phyloP scores from a whole-genome alignment of 2,113 vertebrate species.

The Porphyrio hochstetteri region DNA sequence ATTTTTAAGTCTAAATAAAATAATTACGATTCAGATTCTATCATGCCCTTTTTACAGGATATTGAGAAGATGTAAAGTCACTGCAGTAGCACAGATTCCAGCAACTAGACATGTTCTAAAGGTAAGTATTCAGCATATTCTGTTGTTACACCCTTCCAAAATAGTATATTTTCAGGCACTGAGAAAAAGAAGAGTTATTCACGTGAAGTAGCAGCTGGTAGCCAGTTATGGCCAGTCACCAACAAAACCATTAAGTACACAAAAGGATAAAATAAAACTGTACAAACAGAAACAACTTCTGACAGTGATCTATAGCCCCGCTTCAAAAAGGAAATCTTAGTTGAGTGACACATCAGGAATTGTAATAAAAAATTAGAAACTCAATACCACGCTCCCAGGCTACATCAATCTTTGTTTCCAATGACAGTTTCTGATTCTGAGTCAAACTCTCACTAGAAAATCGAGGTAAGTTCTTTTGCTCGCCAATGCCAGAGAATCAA shows the following conservation, averaged over 20 bases:
- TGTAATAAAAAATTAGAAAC: constrained; percentile 78
- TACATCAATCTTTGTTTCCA: constrained; percentile 73
- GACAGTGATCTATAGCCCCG: constrained; percentile 66
- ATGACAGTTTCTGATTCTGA: constrained; percentile 54
- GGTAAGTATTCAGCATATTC: background rate
- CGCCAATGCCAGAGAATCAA: constrained; percentile 15
- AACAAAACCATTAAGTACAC: constrained; percentile 58
- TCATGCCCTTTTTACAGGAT: background rate
- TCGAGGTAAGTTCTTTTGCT: background rate
- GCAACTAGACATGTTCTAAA: background rate
- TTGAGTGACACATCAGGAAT: constrained; percentile 70
- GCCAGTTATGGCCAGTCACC: constrained; percentile 53
- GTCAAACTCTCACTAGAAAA: background rate
- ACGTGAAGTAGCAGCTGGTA: constrained; percentile 40
- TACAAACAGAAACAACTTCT: constrained; percentile 70
- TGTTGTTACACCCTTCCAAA: background rate
- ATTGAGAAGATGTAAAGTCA: background rate
- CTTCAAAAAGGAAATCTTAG: constrained; percentile 68
- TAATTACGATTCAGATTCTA: background rate
- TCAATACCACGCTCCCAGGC: constrained; percentile 47
- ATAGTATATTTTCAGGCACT: background rate
- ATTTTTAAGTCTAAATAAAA: background rate
- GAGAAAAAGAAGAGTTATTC: background rate
- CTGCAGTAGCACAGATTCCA: background rate
- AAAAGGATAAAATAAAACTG: constrained; percentile 60